Percentiles rank a stretch among this genome's conserved stretches.
Evolutionary conservation across 2,888 invertebrate genomes (phyloP).

Genomic region (Mimumesa dahlbomi): DNA sequence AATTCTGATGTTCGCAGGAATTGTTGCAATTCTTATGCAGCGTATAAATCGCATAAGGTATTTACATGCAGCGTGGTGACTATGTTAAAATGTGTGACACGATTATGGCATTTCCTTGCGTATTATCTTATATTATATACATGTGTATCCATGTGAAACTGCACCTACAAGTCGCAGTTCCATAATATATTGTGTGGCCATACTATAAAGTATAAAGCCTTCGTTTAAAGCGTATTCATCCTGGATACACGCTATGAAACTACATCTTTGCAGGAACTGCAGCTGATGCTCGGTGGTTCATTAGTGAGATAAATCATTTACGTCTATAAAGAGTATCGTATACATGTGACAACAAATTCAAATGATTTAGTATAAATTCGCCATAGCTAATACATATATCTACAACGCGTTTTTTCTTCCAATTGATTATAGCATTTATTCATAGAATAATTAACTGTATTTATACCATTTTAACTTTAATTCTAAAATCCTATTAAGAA

Average conservation of each 20-base stretch:
- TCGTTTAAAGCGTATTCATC: conserved; percentile 66
- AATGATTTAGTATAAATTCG: too few relatives aligned
- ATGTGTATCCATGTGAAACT: too few relatives aligned
- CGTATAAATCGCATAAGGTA: conserved; percentile 11
- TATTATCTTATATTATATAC: too few relatives aligned
- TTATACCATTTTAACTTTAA: too few relatives aligned
- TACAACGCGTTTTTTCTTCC: too few relatives aligned
- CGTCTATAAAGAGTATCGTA: too few relatives aligned
- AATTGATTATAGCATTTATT: too few relatives aligned
- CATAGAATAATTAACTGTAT: too few relatives aligned
- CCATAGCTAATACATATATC: too few relatives aligned
- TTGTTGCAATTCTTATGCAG: not conserved
- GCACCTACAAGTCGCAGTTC: not conserved
- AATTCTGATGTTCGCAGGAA: not conserved
- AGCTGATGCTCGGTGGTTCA: conserved; percentile 18
- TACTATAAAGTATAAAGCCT: conserved; percentile 63
- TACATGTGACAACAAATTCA: too few relatives aligned
- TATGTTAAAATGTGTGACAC: conserved; percentile 30
- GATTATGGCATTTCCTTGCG: conserved; percentile 12
- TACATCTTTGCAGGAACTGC: conserved; percentile 14
- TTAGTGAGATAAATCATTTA: not conserved
- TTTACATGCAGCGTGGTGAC: conserved; percentile 14
- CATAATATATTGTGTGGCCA: conserved; percentile 62
- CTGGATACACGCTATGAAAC: conserved; percentile 21
- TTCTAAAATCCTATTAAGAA: too few relatives aligned